Evolutionary conservation across 2,797 vertebrate species (phyloP).

Genomic region (Anabacerthia variegaticeps): DNA sequence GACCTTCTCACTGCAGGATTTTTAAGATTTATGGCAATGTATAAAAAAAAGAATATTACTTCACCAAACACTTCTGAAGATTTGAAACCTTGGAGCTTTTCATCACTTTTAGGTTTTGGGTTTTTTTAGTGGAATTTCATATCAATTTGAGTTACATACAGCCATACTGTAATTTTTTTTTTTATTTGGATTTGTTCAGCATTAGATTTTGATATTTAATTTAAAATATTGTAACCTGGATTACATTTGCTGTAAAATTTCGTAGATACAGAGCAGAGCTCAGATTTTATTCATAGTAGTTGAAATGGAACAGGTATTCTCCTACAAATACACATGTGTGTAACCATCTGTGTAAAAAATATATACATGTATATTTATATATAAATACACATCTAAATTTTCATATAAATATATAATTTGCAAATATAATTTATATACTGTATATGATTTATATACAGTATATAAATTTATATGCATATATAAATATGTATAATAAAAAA

Average conservation of each 20-base stretch:
- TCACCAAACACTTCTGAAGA: constrained; percentile 12
- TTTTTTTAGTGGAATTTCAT: neutral
- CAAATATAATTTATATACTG: neutral
- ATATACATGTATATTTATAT: rapidly evolving
- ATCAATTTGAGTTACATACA: neutral
- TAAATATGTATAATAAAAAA: too few species aligned
- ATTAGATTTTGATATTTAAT: neutral
- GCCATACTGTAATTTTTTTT: neutral
- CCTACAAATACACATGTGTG: neutral
- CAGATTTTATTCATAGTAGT: neutral
- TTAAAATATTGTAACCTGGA: neutral
- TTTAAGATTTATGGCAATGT: constrained; percentile 43
- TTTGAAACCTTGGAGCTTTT: constrained; percentile 11
- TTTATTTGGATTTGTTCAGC: neutral
- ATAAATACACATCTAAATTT: neutral
- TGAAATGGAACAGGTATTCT: neutral
- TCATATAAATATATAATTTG: neutral
- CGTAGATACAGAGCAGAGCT: neutral
- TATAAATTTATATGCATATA: too few species aligned
- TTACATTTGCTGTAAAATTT: neutral
- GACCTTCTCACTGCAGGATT: constrained; percentile 2
- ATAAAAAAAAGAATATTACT: neutral
- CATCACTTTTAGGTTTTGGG: neutral
- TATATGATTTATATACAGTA: neutral
- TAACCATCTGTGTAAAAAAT: neutral